These are phyloP conservation scores for Diplodus puntazzo DNA, from an alignment of 2,797 vertebrate species.

Conservation along the genomic window DNA sequence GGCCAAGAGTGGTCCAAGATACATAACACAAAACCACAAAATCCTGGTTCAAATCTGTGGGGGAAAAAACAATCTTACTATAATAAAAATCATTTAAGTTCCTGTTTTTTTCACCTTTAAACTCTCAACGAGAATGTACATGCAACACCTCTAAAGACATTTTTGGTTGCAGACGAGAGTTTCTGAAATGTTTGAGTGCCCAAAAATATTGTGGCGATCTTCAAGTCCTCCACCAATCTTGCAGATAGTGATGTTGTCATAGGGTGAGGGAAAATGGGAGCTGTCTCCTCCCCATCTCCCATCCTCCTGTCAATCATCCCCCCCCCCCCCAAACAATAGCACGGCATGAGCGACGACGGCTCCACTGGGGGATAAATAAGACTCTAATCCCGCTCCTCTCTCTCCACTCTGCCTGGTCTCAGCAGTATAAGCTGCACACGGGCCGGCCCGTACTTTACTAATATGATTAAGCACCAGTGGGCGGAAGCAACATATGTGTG, in stretches of 20 bases:
- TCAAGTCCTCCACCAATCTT: not conserved
- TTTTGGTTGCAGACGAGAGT: not conserved
- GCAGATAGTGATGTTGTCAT: constrained; percentile 4
- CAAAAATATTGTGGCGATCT: not conserved
- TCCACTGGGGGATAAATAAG: constrained; percentile 73
- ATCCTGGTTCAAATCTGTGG: too few relatives aligned
- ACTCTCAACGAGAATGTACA: not conserved
- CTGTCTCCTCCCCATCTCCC: constrained; percentile 35
- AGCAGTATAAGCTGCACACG: constrained; percentile 66
- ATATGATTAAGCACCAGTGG: constrained; percentile 81
- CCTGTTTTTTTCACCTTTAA: too few relatives aligned
- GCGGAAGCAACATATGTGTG: constrained; percentile 59
- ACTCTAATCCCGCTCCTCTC: constrained; percentile 77
- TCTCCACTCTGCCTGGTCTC: constrained; percentile 55
- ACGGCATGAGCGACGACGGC: constrained; percentile 57
- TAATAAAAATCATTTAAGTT: too few relatives aligned
- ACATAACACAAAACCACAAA: too few relatives aligned
- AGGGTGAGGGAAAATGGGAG: constrained; percentile 17
- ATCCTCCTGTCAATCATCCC: constrained; percentile 63
- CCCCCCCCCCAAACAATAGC: constrained; percentile 70
- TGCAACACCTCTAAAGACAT: not conserved
- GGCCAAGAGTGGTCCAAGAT: too few relatives aligned
- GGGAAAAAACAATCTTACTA: too few relatives aligned
- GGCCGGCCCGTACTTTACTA: constrained; percentile 72
- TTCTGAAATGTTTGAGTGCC: constrained; percentile 2